Evolutionary conservation across 2,797 vertebrate species (phyloP), one percentile per base, ranked within the genome.

Genomic region (Coregonus sp.): DNA sequence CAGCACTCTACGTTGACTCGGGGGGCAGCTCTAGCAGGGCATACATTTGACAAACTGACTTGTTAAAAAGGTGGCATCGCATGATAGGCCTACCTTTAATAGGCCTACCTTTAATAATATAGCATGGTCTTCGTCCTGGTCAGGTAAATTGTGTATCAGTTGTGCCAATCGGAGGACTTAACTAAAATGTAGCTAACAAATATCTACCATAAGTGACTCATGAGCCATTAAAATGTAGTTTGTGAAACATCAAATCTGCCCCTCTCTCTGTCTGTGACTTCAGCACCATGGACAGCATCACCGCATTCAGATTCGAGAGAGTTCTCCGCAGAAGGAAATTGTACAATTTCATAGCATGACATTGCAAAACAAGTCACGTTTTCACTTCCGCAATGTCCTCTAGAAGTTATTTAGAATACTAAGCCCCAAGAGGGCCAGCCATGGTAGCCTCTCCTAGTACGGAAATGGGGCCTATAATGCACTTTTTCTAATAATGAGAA

Each of bases 231-330:
- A 25, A 63, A 11, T 63, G 59, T 63, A 14, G 3, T 0, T 63
- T 20, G 20, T 25, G 25, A 20, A 25, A 25, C 59, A 25, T 2
- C 9, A 20, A 25, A 3, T 20, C 4, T 12, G 9, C 20, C n/a
- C 9, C 20, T 63, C 20, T 3, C 40, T 12, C 59, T 25, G 20
- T 63, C 25, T 25, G 25, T 63, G 2, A 63, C 20, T 86, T 88
- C 86, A 90, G 89, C 14, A 89, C 88, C 79, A 18, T 47, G 78
- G 80, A 82, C 83, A 91, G 80, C 73, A 47, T 74, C 81, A 6
- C 6, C 5, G 7, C 9, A 14, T 20, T 11, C 9, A 18, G 2
- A 47, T 47, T 47, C 40, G 9, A 33, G 50, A 56, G 6, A 31
- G 40, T 47, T 47, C 40, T 47, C 50, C 15, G n/a, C 56, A n/a